Evolutionary conservation across 2,797 vertebrate species (phyloP), one percentile per base, ranked within the genome.

Genomic region (Gymnothorax javanicus): DNA sequence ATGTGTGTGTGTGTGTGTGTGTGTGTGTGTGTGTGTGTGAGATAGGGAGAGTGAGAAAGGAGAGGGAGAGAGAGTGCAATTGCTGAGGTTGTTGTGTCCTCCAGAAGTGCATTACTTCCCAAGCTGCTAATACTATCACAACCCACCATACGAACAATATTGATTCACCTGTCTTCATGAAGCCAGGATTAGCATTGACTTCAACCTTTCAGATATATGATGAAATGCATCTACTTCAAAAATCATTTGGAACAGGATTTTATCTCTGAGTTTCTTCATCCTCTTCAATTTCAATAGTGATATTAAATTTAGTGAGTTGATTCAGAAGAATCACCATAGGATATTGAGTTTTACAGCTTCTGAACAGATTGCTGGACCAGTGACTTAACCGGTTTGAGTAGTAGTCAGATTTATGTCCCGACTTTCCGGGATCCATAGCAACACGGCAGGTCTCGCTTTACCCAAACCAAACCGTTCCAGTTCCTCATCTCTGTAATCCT

Each of bases 141-240:
- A 23, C 59, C 69, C 52, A 60, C 52, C 77, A 59, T 83, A 85
- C 85, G 77, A 73, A 87, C 25, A 54, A 27, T 85, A 92, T 87
- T 87, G 87, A 92, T 88, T 88, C 73, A 73, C 87, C 89, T 79
- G 86, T 88, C 87, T 90, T 84, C 58, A 86, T 85, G 82, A 82
- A 83, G 82, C 84, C 62, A 57, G 83, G 82, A 69, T 87, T 77
- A 82, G 67, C 33, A 69, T 81, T 67, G 67, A 87, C 84, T 86
- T 84, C 9, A 33, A 69, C 59, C 73, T 71, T 79, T 59, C 50
- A 52, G 56, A 84, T 84, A 56, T 60, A 58, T 85, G n/a, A 56
- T 71, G 9, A 83, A 86, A 86, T 60, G 43, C n/a, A n/a, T 77
- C 67, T 43, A 43, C 67, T 83, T 77, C 83, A 87, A 52, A 13